Evolutionary conservation across 2,113 vertebrate genomes (phyloP).

Genomic region (Philantomba maxwellii): DNA sequence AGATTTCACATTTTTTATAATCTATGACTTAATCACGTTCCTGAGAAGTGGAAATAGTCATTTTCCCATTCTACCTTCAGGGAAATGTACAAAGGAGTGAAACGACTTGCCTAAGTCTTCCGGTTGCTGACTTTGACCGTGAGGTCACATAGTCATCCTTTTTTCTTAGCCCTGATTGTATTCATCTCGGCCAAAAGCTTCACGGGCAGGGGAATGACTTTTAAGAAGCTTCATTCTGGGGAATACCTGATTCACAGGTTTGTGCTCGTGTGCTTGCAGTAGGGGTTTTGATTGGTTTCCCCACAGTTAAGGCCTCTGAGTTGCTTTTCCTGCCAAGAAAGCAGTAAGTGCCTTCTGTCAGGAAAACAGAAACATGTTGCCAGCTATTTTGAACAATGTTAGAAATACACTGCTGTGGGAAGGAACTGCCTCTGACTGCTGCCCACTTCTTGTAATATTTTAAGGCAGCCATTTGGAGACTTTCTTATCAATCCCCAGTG

Average conservation of each 20-base stretch:
- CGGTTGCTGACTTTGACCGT: neutral
- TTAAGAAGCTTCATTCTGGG: constrained; percentile 40
- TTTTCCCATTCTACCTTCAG: constrained; percentile 10
- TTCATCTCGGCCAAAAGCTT: neutral
- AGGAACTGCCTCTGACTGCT: constrained; percentile 75
- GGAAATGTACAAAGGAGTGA: neutral
- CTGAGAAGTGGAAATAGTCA: neutral
- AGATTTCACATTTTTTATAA: neutral
- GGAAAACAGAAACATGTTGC: constrained; percentile 74
- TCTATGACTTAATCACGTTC: neutral
- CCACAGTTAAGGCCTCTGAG: constrained; percentile 1
- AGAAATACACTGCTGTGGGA: constrained; percentile 66
- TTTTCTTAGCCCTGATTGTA: neutral
- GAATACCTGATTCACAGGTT: constrained; percentile 53
- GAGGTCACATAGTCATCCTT: neutral
- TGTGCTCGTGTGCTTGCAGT: neutral
- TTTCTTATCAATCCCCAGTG: constrained; percentile 39
- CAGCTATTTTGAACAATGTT: constrained; percentile 71
- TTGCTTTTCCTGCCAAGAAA: constrained; percentile 62
- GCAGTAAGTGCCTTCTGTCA: constrained; percentile 71
- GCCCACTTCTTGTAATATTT: constrained; percentile 73
- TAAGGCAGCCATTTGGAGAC: constrained; percentile 57
- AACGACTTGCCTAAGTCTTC: neutral
- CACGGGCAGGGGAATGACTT: neutral
- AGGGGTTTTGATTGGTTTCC: constrained; percentile 42